Conservation (phyloP, 2,888 invertebrate genomes). For the Parasteatoda lunata region DNA sequence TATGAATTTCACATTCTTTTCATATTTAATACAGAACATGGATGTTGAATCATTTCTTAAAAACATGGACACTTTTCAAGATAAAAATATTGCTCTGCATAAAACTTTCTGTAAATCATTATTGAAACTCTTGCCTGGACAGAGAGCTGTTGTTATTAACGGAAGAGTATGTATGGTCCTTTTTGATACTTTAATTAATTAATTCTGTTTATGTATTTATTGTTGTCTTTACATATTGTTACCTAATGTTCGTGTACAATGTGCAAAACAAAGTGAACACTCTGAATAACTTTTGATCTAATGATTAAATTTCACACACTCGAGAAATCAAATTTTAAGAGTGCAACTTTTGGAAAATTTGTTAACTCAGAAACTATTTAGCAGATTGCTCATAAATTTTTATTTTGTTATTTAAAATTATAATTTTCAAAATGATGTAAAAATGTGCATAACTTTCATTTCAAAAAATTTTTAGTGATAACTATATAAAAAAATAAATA, state of each 20-base stretch:
- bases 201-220: neutral
- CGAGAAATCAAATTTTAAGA: no score
- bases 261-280: no score
- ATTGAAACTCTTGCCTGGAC: conserved; percentile 81
- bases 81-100: conserved; percentile 53
- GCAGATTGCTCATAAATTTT: no score
- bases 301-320: no score
- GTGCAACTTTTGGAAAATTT: no score
- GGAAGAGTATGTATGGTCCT: conserved; percentile 80
- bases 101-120: conserved; percentile 76
- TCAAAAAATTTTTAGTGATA: no score
- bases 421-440: no score
- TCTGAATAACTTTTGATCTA: no score
- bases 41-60: conserved; percentile 74
- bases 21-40: conserved; percentile 74
- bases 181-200: neutral
- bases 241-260: neutral
- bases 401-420: no score
- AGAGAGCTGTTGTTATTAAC: conserved; percentile 87
- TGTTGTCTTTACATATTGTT: neutral
- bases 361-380: no score
- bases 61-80: conserved; percentile 53
- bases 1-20: neutral
- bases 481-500: no score
- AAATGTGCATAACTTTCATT: no score